Evolutionary conservation across 2,797 vertebrate species (phyloP).

Genomic region (Pterois miles): DNA sequence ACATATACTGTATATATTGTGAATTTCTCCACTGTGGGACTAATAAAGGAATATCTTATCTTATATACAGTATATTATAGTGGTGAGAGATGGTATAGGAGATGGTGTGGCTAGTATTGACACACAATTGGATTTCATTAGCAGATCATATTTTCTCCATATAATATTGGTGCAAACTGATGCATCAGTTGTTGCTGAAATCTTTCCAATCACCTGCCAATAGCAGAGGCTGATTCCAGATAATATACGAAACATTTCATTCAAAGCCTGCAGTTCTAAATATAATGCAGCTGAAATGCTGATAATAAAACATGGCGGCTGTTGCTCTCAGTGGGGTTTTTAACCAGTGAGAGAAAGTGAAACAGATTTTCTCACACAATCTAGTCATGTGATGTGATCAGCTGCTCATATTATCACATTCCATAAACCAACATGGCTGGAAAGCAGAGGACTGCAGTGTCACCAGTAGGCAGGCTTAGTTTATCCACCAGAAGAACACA

Average conservation of each 20-base stretch:
- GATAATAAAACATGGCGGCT: not conserved
- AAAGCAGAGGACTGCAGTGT: slow-evolving; percentile 10
- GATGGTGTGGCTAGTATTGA: too few relatives aligned
- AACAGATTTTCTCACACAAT: slow-evolving; percentile 39
- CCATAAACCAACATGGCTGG: slow-evolving; percentile 41
- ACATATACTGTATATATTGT: too few relatives aligned
- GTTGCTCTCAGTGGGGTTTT: not conserved
- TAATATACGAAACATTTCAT: not conserved
- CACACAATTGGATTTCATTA: too few relatives aligned
- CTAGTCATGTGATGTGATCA: slow-evolving; percentile 58
- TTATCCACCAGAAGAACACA: not conserved
- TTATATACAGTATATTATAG: too few relatives aligned
- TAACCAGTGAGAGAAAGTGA: slow-evolving; percentile 25
- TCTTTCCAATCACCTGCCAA: too few relatives aligned
- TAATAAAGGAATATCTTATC: too few relatives aligned
- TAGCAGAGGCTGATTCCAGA: not conserved
- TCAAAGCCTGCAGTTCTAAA: not conserved
- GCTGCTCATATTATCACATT: slow-evolving; percentile 63
- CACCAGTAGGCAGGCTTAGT: not conserved
- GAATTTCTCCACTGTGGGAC: too few relatives aligned
- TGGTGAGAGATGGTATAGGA: too few relatives aligned
- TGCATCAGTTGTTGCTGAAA: not conserved
- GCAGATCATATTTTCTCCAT: not conserved
- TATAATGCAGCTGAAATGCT: not conserved
- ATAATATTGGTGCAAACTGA: not conserved